Conservation (phyloP, 2,113 vertebrate genomes). For the Clarias magur region DNA sequence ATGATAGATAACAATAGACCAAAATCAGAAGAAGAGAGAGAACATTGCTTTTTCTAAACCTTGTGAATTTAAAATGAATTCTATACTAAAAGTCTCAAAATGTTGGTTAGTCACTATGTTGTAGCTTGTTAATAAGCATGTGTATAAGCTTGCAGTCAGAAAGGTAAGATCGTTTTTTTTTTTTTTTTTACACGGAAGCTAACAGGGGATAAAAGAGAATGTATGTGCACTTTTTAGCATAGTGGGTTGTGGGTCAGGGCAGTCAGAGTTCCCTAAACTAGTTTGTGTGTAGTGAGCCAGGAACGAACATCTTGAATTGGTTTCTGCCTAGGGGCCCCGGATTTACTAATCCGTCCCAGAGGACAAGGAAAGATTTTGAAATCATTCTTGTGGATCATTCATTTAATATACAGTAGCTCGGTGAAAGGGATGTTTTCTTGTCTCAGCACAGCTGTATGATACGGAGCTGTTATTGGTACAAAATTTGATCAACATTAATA, state of each 20-base stretch:
- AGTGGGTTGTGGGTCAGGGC: too few species aligned
- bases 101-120: not conserved
- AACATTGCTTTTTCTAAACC: not conserved
- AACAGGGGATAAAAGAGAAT: too few species aligned
- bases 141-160: not conserved
- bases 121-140: not conserved
- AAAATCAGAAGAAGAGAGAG: not conserved
- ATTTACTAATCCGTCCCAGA: not conserved
- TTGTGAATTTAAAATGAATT: not conserved
- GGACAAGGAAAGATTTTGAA: not conserved
- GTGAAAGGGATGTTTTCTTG: not conserved
- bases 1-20: not conserved
- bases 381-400: constrained; percentile 6
- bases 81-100: not conserved
- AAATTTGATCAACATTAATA: not conserved
- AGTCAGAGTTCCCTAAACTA: not conserved
- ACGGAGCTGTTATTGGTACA: not conserved
- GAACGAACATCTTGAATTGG: not conserved
- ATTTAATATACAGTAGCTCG: not conserved
- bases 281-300: not conserved
- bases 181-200: not conserved
- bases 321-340: not conserved
- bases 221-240: too few species aligned
- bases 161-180: not conserved
- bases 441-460: not conserved